Evolutionary conservation across 2,113 vertebrate genomes (phyloP).

Genomic region (Ascaphus truei): DNA sequence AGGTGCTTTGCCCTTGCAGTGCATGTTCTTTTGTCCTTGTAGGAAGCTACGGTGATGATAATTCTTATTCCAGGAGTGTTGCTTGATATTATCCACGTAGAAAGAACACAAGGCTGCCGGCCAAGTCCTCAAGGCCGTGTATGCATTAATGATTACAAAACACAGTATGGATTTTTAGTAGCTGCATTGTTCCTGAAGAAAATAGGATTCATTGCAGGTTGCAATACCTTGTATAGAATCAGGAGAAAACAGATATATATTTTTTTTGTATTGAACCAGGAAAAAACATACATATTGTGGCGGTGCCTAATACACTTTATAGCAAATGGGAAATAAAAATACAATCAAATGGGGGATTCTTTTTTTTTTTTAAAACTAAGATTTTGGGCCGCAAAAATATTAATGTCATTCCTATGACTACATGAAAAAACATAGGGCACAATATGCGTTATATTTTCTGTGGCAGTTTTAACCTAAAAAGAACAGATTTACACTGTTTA

Average conservation of each 20-base stretch:
- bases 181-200: constrained; percentile 9
- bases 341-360: no score
- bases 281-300: no score
- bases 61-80: constrained; percentile 6
- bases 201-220: background rate
- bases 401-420: no score
- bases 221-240: background rate
- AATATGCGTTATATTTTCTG: no score
- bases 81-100: constrained; percentile 10
- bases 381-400: no score
- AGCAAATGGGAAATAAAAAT: no score
- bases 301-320: no score
- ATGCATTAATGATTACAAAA: constrained; percentile 26
- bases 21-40: constrained; percentile 13
- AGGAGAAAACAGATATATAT: background rate
- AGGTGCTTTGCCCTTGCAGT: background rate
- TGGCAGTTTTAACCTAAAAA: no score
- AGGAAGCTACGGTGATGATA: constrained; percentile 19
- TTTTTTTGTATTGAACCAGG: background rate
- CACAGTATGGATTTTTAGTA: constrained; percentile 25
- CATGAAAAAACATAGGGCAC: no score
- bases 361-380: no score
- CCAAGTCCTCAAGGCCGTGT: constrained; percentile 27
- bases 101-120: background rate
- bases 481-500: no score